phyloP scores from a whole-genome alignment of 92 coral and sea anemone genomes.

The Bergia sp. region DNA sequence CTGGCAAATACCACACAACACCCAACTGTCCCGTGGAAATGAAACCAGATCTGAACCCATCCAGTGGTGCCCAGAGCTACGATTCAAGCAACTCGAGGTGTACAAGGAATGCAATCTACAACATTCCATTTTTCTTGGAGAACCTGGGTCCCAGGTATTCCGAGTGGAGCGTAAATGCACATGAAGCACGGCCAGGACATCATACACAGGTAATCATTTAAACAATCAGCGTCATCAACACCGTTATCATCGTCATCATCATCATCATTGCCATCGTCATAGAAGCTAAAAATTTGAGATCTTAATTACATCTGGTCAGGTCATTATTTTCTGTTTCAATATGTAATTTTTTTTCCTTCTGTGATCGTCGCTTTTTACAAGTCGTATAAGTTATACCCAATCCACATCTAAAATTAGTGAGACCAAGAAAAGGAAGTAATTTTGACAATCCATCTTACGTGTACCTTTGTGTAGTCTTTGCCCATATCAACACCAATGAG shows the following conservation, averaged over 20 bases:
- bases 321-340: too few species aligned
- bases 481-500: too few species aligned
- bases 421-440: too few species aligned
- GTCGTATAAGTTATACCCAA: too few species aligned
- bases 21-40: conserved; percentile 90
- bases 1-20: conserved; percentile 86
- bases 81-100: conserved; percentile 62
- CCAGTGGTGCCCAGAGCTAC: conserved; percentile 88
- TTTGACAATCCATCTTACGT: too few species aligned
- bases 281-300: too few species aligned
- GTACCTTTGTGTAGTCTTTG: too few species aligned
- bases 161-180: conserved; percentile 91
- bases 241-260: background rate
- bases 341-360: too few species aligned
- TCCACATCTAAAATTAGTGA: too few species aligned
- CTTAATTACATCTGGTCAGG: too few species aligned
- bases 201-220: conserved; percentile 80
- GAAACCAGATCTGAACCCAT: conserved; percentile 82
- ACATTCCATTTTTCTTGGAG: conserved; percentile 82
- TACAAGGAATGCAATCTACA: conserved; percentile 68
- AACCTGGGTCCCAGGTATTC: conserved; percentile 88
- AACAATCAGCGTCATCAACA: background rate
- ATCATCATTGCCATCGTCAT: background rate
- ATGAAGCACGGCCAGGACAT: conserved; percentile 95
- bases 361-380: too few species aligned